Base-by-base conservation (phyloP, 2,113 vertebrate genomes). In the Drymodes brunneopygia region DNA sequence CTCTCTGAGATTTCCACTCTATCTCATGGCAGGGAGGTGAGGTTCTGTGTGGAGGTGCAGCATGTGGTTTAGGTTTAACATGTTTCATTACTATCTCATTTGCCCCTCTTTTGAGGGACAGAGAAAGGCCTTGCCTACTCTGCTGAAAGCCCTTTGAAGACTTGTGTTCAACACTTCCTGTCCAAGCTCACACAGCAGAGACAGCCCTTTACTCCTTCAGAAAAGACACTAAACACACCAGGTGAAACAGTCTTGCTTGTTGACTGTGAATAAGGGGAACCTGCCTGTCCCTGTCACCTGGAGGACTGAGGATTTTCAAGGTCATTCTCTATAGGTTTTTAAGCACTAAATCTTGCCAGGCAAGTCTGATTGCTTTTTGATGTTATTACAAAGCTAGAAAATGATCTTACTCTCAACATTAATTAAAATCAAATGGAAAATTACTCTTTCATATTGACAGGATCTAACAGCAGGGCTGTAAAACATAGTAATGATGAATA, bases 361-460 rank as follows among this genome's bases (percentile, higher is more conserved):
- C 25, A 58, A 86, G 33, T 88, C 33, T 70, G 50, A 86, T 62
- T 85, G 38, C 21, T 92, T 90, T 97, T 77, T 94, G 54, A 78
- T 88, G 24, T 54, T 86, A 81, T 74, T 94, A 83, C 47, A 95
- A 77, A 86, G 29, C 19, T 75, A 57, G 28, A 15, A 88, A 83
- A 86, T 56, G 3, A 44, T 92, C 33, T 86, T 88, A 70, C 23
- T 57, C 54, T 93, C 81, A 90, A 86, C 27, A 73, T 66, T 90
- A 89, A 94, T 87, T 94, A 94, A 86, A 92, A 93, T 88, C 58
- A 90, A 77, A 47, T 58, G 50, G 36, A 92, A 90, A 86, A 92
- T 70, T 82, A 58, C 47, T 50, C 28, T 73, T 85, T 93, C 23
- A 28, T 70, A 83, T 61, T 83, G 67, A 77, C 1, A 5, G 29